Percentiles rank a stretch among this genome's conserved stretches.
Evolutionary conservation across 2,888 invertebrate species (phyloP).

Genomic region (Hipparchia sbordonii): DNA sequence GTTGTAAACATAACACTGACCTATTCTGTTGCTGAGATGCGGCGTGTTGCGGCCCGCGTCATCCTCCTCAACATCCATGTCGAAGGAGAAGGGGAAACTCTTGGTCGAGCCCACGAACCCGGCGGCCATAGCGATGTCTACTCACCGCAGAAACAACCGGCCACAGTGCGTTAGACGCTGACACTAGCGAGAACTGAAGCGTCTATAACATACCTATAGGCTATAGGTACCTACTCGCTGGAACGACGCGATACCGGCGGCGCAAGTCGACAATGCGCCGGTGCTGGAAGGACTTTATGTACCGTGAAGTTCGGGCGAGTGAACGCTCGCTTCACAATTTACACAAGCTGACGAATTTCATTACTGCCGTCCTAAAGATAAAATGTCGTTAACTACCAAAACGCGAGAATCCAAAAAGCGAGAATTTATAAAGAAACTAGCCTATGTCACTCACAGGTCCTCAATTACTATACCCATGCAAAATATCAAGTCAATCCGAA

Average conservation of each 20-base stretch:
- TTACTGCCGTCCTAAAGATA: too few species aligned
- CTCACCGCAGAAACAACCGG: conserved; percentile 23
- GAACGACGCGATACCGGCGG: neutral
- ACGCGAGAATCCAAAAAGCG: too few species aligned
- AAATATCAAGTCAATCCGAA: too few species aligned
- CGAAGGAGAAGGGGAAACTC: conserved; percentile 78
- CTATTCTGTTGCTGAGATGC: conserved; percentile 66
- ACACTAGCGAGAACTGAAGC: conserved; percentile 17
- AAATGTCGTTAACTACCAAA: too few species aligned
- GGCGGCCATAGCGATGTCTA: conserved; percentile 59
- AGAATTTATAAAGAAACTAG: too few species aligned
- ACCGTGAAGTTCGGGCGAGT: neutral
- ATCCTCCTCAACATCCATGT: conserved; percentile 72
- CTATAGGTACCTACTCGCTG: neutral
- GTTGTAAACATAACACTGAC: conserved; percentile 51
- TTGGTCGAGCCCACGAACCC: conserved; percentile 78
- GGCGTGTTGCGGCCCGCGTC: conserved; percentile 60
- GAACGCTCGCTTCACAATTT: too few species aligned
- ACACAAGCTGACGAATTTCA: too few species aligned
- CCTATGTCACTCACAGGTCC: too few species aligned
- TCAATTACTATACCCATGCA: too few species aligned
- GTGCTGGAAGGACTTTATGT: conserved; percentile 10
- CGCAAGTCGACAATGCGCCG: conserved; percentile 10
- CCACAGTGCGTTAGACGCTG: conserved; percentile 14
- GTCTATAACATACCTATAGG: neutral